Evolutionary conservation across 1,140 invertebrate genomes (phyloP), one percentile per base, ranked within the genome.

Genomic region (Antheraea mylitta): DNA sequence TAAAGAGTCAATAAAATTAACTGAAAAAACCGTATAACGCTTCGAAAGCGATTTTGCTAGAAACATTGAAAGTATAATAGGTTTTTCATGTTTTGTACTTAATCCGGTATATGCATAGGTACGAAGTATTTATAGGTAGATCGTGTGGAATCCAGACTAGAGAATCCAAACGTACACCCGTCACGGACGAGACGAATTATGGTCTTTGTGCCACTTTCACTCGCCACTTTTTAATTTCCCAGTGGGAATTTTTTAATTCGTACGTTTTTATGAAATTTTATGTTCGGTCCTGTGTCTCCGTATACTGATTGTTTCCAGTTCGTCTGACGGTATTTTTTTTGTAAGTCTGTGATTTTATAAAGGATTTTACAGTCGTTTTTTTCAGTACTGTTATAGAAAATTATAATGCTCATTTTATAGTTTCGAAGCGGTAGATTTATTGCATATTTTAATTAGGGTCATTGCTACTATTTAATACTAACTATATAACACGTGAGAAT

Each of bases 161-260:
- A 53, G 69, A 71, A 69, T 79, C 74, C 70, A 73, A 80, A 81
- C 76, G 78, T 78, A 74, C 78, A 78, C 71, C 71, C 79, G 82
- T 87, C 81, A 82, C 72, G 75, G 77, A 70, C 78, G 80, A 79
- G 78, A 89, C 87, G 86, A 90, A 82, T 91, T 89, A 89, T 89
- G 79, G 86, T 80, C 80, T 86, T 87, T 86, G 87, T 88, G 86
- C 75, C 84, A 90, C 82, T 89, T 87, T 89, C 86, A 81, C 79
- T 81, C 79, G 74, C 71, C 75, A 79, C 79, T 81, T 88, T 86
- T 87, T 88, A 87, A 88, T 88, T 87, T 86, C 79, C 80, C 81
- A 74, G 75, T 76, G 72, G 78, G 78, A 78, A 82, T 86, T 90
- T 89, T 90, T 89, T 86, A 87, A 87, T 86, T 85, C 79, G 75